Evolutionary conservation across 2,888 invertebrate species (phyloP), one percentile per base, ranked within the genome.

Genomic region (Volucella bombylans): DNA sequence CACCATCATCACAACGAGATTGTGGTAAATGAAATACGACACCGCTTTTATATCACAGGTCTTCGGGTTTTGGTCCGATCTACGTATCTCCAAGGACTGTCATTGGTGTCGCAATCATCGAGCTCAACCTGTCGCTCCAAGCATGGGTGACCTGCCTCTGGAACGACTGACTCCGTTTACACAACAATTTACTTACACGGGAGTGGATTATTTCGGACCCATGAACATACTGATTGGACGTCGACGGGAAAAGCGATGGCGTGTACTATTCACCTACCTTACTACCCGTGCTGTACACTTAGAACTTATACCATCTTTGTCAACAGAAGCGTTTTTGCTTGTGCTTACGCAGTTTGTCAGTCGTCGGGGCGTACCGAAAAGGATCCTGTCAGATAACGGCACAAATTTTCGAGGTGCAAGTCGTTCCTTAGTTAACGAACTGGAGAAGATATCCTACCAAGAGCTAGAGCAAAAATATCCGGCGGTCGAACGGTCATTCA

Each of bases 351-450:
- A 55, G 41, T 80, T 80, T 47, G 52, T 55, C 4, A 45, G 57
- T 31, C 80, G 80, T 10, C 57, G 73, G 14, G 80, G 86, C 6
- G 55, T 39, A n/a, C 81, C 73, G 1, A 14, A 10, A 1, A 43
- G 50, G 8, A 77, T 78, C 31, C 43, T 54, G 18, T 65, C 77
- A 8, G 69, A 77, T n/a, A 85, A 85, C 18, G 72, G 67, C 10
- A 79, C 82, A 11, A 82, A 82, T 15, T 79, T 79, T 31, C 10
- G 62, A 12, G 82, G 62, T 39, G 79, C 82, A 10, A 55, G 65
- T 11, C 76, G 45, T 12, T 12, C 12, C 12, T 12, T 45, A 6
- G 45, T 45, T 12, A 2, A 45, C 12, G 4, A 45, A 45, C 10
- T 45, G n/a, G 45, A 45, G 9, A 43, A 54, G 14, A 74, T 57